Percentiles rank a stretch among this genome's conserved stretches.
Conservation (phyloP, 1,140 invertebrate species). For the Drosophila kohkoa region DNA sequence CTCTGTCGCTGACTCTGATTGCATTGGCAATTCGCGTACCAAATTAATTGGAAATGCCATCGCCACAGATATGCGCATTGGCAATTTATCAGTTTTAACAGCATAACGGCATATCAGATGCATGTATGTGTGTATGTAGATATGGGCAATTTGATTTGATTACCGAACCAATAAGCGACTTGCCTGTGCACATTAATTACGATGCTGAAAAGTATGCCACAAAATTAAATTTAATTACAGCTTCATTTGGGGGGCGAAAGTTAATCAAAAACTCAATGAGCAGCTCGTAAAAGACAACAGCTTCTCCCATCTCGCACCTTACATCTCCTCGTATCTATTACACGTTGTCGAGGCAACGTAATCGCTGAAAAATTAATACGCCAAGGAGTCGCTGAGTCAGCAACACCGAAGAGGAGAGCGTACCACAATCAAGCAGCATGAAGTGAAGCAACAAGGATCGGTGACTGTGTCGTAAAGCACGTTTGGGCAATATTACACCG, state of each 20-base stretch:
- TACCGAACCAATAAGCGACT: slow-evolving; percentile 58
- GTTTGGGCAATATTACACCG: slow-evolving; percentile 74
- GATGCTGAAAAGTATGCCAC: slow-evolving; percentile 65
- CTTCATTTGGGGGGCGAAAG: slow-evolving; percentile 72
- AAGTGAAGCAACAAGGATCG: slow-evolving; percentile 40
- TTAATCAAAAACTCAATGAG: slow-evolving; percentile 84
- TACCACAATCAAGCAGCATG: slow-evolving; percentile 24
- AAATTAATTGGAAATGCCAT: slow-evolving; percentile 61
- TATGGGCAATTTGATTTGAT: slow-evolving; percentile 60
- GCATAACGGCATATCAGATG: slow-evolving; percentile 9
- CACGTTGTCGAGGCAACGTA: slow-evolving; percentile 77
- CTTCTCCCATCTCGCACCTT: not conserved
- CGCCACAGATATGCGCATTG: slow-evolving; percentile 47
- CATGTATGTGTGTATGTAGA: slow-evolving; percentile 2
- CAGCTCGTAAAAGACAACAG: slow-evolving; percentile 70
- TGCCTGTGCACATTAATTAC: slow-evolving; percentile 37
- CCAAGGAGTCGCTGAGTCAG: slow-evolving; percentile 38
- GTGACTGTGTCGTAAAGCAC: slow-evolving; percentile 75
- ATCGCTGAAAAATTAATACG: slow-evolving; percentile 81
- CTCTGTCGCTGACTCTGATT: slow-evolving; percentile 22
- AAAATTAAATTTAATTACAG: slow-evolving; percentile 83
- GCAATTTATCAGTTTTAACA: slow-evolving; percentile 17
- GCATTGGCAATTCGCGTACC: slow-evolving; percentile 30
- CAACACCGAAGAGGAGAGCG: slow-evolving; percentile 8
- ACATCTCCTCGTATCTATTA: slow-evolving; percentile 61